Base-by-base conservation (phyloP, 1,140 invertebrate genomes). In the Kradibia gibbosae region DNA sequence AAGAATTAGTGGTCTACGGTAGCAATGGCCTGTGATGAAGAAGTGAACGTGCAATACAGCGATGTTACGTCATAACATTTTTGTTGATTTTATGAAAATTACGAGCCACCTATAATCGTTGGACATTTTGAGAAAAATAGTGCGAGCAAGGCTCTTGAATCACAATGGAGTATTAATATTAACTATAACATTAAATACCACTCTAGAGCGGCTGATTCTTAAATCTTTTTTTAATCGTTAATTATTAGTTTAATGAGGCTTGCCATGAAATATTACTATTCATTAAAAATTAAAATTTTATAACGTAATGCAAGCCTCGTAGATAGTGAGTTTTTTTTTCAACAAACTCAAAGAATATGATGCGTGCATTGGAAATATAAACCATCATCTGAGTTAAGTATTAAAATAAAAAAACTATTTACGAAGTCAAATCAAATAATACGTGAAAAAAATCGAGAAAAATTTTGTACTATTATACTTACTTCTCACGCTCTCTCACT, bases 1-100 rank as follows among this genome's bases (percentile, higher is more conserved):
- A 78, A 78, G 75, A 50, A 82, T 73, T 78, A 78, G 70, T 70
- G 17, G 31, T 76, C 55, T 70, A 67, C 53, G 22, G 28, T 36
- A 34, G 10, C 45, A 22, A 67, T 76, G 39, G 13, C 67, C 17
- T 25, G 39, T 25, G 57, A 62, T 42, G 11, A 39, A 4, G 20
- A 3, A 22, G 22, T 36, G 28, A 22, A 39, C 55, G 73, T 28
- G 53, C 13, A 11, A 55, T 48, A 28, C 39, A 0, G 57, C 57
- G n/a, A 67, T 36, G 1, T 77, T 72, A 53, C 50, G 80, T 13
- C 71, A 81, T 48, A 39, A 42, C 74, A 48, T 77, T 81, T 76
- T 77, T 81, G 73, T 22, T 4, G 25, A 71, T 71, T 71, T 67
- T 55, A 81, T 67, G 55, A 28, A 20, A 5, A 13, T 17, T 67